Base-by-base conservation (phyloP, 2,888 invertebrate species). In the Drosophila niveifrons region DNA sequence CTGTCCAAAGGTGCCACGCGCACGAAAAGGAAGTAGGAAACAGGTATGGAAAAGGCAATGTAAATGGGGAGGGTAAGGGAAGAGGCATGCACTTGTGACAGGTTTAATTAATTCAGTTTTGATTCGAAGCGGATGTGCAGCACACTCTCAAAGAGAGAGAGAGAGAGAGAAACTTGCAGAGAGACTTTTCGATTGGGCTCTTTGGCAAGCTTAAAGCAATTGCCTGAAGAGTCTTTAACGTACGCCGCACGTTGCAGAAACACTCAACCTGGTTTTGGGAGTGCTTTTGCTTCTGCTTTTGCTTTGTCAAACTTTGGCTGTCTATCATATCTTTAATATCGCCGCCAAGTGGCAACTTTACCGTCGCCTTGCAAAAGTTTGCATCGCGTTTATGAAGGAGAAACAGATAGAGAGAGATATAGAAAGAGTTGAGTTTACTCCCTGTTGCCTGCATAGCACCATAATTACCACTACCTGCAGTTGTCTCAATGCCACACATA, bases 261-360 rank as follows among this genome's bases (percentile, higher is more conserved):
- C 71, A 57, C 34, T 71, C 69, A 44, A 34, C 41, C 48, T 53
- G 48, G 52, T 31, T 59, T 8, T 31, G 1, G 31, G 18, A 31
- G 55, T 56, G 4, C 55, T 46, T 23, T 23, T 23, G 6, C 23
- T 23, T 23, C 23, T 31, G 31, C 31, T 36, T 36, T 31, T 10
- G 23, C 66, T 39, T 50, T 53, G 71, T 63, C 73, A 72, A 83
- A 83, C 83, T 83, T 83, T 83, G 58, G 66, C 66, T 68, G 88
- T 88, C 80, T 83, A 85, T 88, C 83, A 88, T 88, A 85, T 85
- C 88, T 56, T 44, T 43, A 55, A 55, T 55, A 43, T 82, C 80
- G 79, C 57, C 72, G 68, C 66, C 68, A 55, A 70, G 68, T 66
- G 64, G 57, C 63, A 83, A 83, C 88, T 83, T 83, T 85, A 66